phyloP scores from a whole-genome alignment of 2,113 vertebrate genomes.

The Cololabis saira region DNA sequence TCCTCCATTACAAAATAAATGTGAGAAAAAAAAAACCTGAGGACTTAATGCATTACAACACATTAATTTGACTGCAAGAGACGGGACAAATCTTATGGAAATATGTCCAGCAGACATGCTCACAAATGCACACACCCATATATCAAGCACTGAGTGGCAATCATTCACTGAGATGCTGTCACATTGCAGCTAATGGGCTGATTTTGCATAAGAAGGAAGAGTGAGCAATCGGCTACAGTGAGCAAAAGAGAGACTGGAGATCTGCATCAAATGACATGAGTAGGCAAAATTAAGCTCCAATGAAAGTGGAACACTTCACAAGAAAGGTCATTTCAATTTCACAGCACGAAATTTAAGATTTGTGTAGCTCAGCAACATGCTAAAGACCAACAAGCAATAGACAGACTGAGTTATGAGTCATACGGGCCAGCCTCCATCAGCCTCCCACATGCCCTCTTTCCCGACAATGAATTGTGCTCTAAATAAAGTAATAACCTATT shows the following conservation, averaged over 20 bases:
- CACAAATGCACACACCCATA: slow-evolving; percentile 50
- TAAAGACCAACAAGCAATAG: slow-evolving; percentile 63
- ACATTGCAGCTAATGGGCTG: slow-evolving; percentile 74
- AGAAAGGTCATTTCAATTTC: slow-evolving; percentile 80
- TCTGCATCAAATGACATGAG: slow-evolving; percentile 80
- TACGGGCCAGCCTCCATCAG: slow-evolving; percentile 37
- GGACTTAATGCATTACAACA: slow-evolving; percentile 24
- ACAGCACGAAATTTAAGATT: slow-evolving; percentile 80
- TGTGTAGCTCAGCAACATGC: slow-evolving; percentile 70
- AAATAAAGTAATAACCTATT: too few relatives aligned
- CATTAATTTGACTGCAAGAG: slow-evolving; percentile 30
- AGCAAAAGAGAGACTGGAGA: slow-evolving; percentile 62
- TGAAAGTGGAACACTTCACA: slow-evolving; percentile 82
- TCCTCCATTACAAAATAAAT: slow-evolving; percentile 27
- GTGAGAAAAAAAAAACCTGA: not conserved
- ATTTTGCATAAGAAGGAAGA: slow-evolving; percentile 73
- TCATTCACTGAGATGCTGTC: slow-evolving; percentile 75
- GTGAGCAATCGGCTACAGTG: slow-evolving; percentile 61
- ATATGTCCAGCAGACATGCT: slow-evolving; percentile 50
- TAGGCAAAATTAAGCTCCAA: slow-evolving; percentile 80
- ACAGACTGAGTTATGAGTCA: slow-evolving; percentile 56
- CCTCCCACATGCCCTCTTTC: not conserved
- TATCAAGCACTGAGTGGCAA: slow-evolving; percentile 72
- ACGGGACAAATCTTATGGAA: slow-evolving; percentile 34
- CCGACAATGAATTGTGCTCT: slow-evolving; percentile 39